Evolutionary conservation across 2,888 invertebrate species (phyloP).

Genomic region (Drosophila kambysellisi): DNA sequence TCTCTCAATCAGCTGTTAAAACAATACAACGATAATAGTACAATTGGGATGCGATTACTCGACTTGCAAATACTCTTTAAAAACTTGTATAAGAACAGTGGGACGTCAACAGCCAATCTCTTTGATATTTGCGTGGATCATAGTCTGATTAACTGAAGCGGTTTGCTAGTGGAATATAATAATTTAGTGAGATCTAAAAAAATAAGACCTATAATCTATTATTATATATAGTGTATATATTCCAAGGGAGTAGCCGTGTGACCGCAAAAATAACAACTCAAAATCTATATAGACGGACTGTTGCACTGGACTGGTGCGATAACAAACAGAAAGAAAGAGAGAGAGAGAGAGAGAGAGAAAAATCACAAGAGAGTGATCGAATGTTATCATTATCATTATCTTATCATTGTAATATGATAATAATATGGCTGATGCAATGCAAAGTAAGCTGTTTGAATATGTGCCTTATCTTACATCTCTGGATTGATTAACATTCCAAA

Average conservation of each 20-base stretch:
- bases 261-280: background rate
- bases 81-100: background rate
- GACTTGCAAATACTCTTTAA: constrained; percentile 4
- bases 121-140: background rate
- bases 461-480: background rate
- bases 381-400: no score
- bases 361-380: background rate
- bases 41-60: no score
- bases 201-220: background rate
- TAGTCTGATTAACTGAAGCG: background rate
- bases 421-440: constrained; percentile 40
- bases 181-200: background rate
- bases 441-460: background rate
- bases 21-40: background rate
- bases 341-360: background rate
- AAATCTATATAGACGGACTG: background rate
- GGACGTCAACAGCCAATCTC: background rate
- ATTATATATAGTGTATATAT: background rate
- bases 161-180: background rate
- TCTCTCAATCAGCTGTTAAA: background rate
- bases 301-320: background rate
- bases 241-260: background rate
- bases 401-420: background rate
- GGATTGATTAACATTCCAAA: background rate
- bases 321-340: background rate